These are phyloP conservation scores for Synergus laeviventris DNA, from an alignment of 2,888 invertebrate species.

Conservation along the genomic window DNA sequence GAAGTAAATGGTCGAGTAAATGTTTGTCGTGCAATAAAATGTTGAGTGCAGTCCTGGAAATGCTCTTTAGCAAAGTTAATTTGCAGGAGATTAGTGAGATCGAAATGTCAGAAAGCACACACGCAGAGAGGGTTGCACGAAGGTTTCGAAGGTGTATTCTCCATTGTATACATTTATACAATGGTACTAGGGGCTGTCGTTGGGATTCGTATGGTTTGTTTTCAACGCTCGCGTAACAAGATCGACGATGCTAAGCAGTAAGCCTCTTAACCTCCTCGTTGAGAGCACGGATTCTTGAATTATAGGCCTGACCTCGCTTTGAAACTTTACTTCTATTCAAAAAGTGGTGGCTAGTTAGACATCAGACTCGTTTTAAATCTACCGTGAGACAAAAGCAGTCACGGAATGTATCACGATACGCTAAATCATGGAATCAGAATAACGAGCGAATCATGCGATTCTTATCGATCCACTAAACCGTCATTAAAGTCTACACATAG, in stretches of 20 bases:
- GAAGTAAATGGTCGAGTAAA: constrained; percentile 6
- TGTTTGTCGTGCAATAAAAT: constrained; percentile 33
- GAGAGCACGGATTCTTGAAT: constrained; percentile 55
- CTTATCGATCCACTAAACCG: constrained; percentile 19
- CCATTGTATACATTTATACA: constrained; percentile 10
- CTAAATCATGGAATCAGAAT: constrained; percentile 2
- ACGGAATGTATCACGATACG: constrained; percentile 12
- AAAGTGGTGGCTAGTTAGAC: not conserved
- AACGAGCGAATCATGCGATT: constrained; percentile 19
- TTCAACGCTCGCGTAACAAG: constrained; percentile 72
- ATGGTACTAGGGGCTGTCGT: constrained; percentile 58
- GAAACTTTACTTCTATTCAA: constrained; percentile 39
- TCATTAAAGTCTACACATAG: not conserved
- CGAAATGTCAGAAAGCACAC: constrained; percentile 33
- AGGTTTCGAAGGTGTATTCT: constrained; percentile 2
- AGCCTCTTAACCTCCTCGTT: constrained; percentile 68
- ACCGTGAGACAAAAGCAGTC: constrained; percentile 24
- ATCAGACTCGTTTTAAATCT: constrained; percentile 27
- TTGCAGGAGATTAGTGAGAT: constrained; percentile 37
- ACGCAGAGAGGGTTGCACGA: constrained; percentile 36
- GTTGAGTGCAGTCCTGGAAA: constrained; percentile 27
- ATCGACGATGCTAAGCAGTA: constrained; percentile 69
- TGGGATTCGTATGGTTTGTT: constrained; percentile 71
- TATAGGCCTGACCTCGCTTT: constrained; percentile 65
- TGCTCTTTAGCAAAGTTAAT: constrained; percentile 39